Evolutionary conservation across 2,797 vertebrate genomes (phyloP), one percentile per base, ranked within the genome.

Genomic region (Anguilla marmorata): DNA sequence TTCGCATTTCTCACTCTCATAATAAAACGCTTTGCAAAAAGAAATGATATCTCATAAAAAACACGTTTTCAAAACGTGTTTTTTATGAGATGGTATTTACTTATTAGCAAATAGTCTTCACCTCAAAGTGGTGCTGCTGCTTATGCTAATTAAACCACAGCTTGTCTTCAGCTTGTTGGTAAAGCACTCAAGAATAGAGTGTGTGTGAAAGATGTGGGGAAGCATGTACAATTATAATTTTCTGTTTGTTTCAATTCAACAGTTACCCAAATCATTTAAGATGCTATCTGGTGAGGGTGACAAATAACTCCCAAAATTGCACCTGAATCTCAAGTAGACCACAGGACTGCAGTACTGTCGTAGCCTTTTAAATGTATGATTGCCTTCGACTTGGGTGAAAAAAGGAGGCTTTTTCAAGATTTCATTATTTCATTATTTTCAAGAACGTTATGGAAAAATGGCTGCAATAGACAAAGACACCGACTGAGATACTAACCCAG

Each of bases 401-500:
- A 30, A 48, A 7, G 0, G 37, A 7, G 72, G 72, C n/a, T 30
- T 30, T n/a, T 2, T 37, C 72, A 76, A 37, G n/a, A 37, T 45
- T 37, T 45, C 7, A 80, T 37, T 7, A 14, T 7, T 9, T 80
- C 27, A 41, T 8, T 7, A 37, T 37, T 33, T 80, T 37, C 3
- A 5, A 3, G 41, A 48, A 41, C 27, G 19, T 80, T 84, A 80
- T 5, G 60, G 27, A 48, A 24, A 30, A 19, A 5, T 27, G 7
- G 79, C 82, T 0, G 19, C 80, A 84, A 66, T n/a, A 66, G 45
- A 30, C 33, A 45, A 9, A 9, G 8, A 9, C 12, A 6, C 33
- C 1, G 80, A n/a, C 14, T 52, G 0, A 9, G 80, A 52, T 83
- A 92, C 96, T 92, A 82, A 96, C 96, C 86, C 1, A 94, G 84